phyloP scores from a whole-genome alignment of 64 coral and sea anemone genomes.

The Acropora tenuis region DNA sequence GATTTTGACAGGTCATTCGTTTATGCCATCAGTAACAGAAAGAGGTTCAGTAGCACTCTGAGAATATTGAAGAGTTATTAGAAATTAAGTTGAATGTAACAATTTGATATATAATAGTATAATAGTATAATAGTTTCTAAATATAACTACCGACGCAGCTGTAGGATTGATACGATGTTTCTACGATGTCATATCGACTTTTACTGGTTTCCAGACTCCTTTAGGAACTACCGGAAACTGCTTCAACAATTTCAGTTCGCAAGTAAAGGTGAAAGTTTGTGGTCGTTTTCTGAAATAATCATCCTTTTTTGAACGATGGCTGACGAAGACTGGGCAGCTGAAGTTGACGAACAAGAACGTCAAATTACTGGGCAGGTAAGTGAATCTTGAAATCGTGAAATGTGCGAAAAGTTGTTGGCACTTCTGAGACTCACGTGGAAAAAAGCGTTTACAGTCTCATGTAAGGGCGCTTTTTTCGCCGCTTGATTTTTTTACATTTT shows the following conservation, averaged over 20 bases:
- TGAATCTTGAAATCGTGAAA: background rate
- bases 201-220: background rate
- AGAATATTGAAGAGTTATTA: no score
- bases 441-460: background rate
- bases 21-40: no score
- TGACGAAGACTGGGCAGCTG: constrained; percentile 79
- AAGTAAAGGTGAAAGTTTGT: no score
- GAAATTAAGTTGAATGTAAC: no score
- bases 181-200: background rate
- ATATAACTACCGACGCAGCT: no score
- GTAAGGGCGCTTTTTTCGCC: no score
- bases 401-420: background rate
- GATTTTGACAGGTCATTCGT: background rate
- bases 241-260: no score
- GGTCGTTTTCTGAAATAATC: background rate
- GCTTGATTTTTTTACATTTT: no score
- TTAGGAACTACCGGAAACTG: background rate
- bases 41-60: no score
- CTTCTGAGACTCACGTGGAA: background rate
- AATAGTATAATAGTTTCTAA: no score
- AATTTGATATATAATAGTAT: no score
- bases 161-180: no score
- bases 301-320: constrained; percentile 1
- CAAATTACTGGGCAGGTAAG: constrained; percentile 54
- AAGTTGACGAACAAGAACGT: constrained; percentile 68